Base-by-base conservation (phyloP, 2,888 invertebrate genomes). In the Bibio marci region DNA sequence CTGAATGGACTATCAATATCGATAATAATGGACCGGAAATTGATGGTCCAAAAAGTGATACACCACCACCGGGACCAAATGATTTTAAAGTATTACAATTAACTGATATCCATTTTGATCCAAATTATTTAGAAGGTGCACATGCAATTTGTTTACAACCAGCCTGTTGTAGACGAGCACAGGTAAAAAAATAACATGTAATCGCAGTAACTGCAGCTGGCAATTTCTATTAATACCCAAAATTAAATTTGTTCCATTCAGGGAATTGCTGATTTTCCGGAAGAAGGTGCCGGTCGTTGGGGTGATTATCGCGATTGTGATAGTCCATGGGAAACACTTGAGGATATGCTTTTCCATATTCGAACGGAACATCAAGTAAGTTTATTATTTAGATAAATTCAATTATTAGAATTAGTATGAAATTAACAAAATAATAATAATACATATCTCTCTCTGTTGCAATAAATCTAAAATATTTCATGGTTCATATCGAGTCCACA, bases 301-400 rank as follows among this genome's bases (percentile, higher is more conserved):
- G 87, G 87, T 2, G 81, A 82, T 53, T 82, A 79, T 48, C 67
- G 77, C 38, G 62, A 70, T 40, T 90, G 88, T 51, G 88, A 90
- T 54, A 63, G 72, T 2, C 83, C 88, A 0, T 62, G 71, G 62
- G 70, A 76, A 55, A 68, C 78, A 0, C 66, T 79, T 28, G 70
- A 74, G 38, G 71, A 79, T 49, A 67, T 76, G 19, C 62, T 88
- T 44, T 60, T 71, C 12, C 71, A 74, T 39, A 69, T 77, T 3
- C 59, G 59, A 14, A 58, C 62, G 27, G 58, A 62, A 15, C 73
- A 75, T 49, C 51, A 59, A 55, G 73, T 72, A 54, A 48, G 33
- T 14, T 4, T n/a, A 30, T 30, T 32, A 15, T 32, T 14, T 4
- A 32, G n/a, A n/a, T n/a, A n/a, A n/a, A n/a, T n/a, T 45, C 42